phyloP scores from a whole-genome alignment of 2,888 invertebrate species.

The Lasius fuliginosus region DNA sequence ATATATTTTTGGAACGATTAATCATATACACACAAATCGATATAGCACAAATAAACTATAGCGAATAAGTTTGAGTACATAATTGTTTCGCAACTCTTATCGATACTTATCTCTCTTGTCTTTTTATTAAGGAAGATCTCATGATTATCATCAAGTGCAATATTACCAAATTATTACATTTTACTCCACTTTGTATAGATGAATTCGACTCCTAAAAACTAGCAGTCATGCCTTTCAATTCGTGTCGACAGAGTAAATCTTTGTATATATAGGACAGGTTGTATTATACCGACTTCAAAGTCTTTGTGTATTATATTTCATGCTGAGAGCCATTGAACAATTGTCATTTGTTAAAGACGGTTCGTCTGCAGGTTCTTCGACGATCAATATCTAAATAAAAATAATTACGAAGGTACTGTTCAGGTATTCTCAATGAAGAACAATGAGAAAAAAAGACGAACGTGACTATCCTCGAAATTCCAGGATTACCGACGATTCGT shows the following conservation, averaged over 20 bases:
- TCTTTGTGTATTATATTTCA: background rate
- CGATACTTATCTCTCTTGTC: background rate
- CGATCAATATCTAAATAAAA: slow-evolving; percentile 78
- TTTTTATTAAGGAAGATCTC: background rate
- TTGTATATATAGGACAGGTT: background rate
- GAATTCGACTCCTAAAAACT: background rate
- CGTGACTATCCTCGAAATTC: slow-evolving; percentile 78
- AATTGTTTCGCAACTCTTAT: background rate
- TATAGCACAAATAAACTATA: too few relatives aligned
- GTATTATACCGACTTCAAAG: background rate
- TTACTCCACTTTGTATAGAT: background rate
- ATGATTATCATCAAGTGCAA: background rate
- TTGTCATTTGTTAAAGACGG: background rate
- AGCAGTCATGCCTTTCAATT: background rate
- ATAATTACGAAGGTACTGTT: slow-evolving; percentile 76
- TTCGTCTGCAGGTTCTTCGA: slow-evolving; percentile 26
- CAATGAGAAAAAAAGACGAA: slow-evolving; percentile 50
- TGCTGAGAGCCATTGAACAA: background rate
- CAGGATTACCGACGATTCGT: slow-evolving; percentile 75
- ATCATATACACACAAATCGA: too few relatives aligned
- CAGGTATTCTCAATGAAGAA: slow-evolving; percentile 61
- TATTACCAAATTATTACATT: background rate
- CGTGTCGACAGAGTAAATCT: background rate
- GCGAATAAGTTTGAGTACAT: background rate
- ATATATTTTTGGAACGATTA: too few relatives aligned